A percentile compares a stretch with the other conserved stretches of the same genome.
Conservation (phyloP, 2,888 invertebrate genomes). For the Bellardia pandia region DNA sequence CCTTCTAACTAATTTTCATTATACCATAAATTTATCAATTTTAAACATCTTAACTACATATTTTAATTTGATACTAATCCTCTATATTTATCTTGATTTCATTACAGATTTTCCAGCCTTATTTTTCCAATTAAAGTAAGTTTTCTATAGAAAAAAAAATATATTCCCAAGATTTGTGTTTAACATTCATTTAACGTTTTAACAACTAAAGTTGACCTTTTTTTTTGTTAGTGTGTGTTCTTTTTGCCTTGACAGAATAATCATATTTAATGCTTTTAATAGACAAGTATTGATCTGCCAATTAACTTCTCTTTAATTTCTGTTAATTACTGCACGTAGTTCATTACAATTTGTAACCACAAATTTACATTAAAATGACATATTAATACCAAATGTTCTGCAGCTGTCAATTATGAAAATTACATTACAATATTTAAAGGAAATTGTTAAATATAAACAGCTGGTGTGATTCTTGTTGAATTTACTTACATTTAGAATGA, state of each 20-base stretch:
- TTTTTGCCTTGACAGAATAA: background rate
- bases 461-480: too few species aligned
- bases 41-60: too few species aligned
- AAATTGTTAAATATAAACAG: too few species aligned
- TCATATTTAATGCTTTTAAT: slow-evolving; percentile 33
- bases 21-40: background rate
- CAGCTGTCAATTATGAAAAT: slow-evolving; percentile 24
- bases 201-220: slow-evolving; percentile 55
- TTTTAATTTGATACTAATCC: slow-evolving; percentile 7
- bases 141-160: slow-evolving; percentile 10
- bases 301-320: slow-evolving; percentile 29
- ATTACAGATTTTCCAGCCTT: slow-evolving; percentile 38
- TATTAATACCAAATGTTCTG: slow-evolving; percentile 21
- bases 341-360: slow-evolving; percentile 49
- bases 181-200: slow-evolving; percentile 14
- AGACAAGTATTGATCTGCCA: slow-evolving; percentile 34
- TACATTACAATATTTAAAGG: background rate
- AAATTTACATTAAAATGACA: slow-evolving; percentile 42
- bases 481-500: too few species aligned
- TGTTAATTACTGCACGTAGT: slow-evolving; percentile 62
- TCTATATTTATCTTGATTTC: slow-evolving; percentile 11
- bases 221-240: slow-evolving; percentile 22
- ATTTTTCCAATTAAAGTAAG: slow-evolving; percentile 28
- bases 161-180: slow-evolving; percentile 19
- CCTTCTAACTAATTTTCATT: too few species aligned